Conservation (phyloP, 2,797 vertebrate species). For the Scolopax rusticola region DNA sequence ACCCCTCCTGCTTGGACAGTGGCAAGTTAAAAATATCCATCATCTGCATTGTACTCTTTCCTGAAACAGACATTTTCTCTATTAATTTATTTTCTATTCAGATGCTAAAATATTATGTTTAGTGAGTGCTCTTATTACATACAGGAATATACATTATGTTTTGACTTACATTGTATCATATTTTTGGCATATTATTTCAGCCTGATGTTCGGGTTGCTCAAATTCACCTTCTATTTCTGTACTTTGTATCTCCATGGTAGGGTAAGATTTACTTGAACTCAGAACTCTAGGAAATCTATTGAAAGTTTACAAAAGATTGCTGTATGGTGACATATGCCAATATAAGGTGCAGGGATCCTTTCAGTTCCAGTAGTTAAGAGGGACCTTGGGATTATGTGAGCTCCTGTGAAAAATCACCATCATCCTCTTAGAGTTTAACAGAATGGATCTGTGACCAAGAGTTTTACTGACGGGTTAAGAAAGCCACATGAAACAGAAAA, state of each 20-base stretch:
- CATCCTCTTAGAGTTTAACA: neutral
- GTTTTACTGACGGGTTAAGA: neutral
- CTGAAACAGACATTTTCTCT: neutral
- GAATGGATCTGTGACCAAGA: neutral
- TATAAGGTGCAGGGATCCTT: neutral
- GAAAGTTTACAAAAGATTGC: neutral
- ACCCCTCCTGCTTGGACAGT: neutral
- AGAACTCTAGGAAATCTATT: neutral
- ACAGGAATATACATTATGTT: neutral
- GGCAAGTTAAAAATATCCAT: neutral
- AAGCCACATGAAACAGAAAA: neutral
- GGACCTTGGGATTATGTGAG: neutral
- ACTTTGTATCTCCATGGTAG: neutral
- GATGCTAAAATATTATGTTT: neutral
- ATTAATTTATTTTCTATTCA: constrained; percentile 63
- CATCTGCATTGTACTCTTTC: neutral
- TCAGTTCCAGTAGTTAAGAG: neutral
- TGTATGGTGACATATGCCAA: neutral
- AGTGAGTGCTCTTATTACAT: neutral
- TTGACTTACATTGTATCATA: neutral
- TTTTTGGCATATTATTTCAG: neutral
- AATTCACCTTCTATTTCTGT: neutral
- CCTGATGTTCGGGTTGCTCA: neutral
- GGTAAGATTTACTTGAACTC: neutral
- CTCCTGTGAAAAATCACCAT: neutral